phyloP scores from a whole-genome alignment of 2,113 vertebrate species.

The Gymnocephalus cernua region DNA sequence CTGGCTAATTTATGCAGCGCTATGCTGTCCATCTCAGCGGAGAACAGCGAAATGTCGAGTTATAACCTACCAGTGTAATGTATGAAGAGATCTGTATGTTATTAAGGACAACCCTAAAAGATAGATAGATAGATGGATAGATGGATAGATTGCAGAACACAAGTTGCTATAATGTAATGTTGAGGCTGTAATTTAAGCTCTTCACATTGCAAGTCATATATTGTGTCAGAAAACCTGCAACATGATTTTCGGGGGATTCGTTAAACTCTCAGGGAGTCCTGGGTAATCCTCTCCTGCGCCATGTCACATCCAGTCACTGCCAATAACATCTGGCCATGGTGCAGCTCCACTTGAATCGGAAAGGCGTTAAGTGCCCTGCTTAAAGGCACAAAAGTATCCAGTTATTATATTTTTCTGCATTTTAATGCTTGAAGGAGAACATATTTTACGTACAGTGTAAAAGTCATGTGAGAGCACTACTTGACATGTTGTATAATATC shows the following conservation, averaged over 20 bases:
- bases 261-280: slow-evolving; percentile 46
- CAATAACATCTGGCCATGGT: slow-evolving; percentile 35
- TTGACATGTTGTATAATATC: too few relatives aligned
- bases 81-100: too few relatives aligned
- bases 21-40: too few relatives aligned
- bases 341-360: neutral
- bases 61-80: too few relatives aligned
- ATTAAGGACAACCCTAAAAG: too few relatives aligned
- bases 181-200: slow-evolving; percentile 16
- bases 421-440: neutral
- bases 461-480: too few relatives aligned
- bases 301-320: slow-evolving; percentile 27
- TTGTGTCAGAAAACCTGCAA: slow-evolving; percentile 23
- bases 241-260: slow-evolving; percentile 30
- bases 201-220: neutral
- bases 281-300: slow-evolving; percentile 35
- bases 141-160: slow-evolving; percentile 26
- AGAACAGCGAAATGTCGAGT: too few relatives aligned
- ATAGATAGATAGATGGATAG: slow-evolving; percentile 37
- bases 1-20: too few relatives aligned
- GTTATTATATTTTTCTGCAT: neutral
- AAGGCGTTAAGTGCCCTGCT: neutral
- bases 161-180: slow-evolving; percentile 21
- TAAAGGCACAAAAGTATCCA: slow-evolving; percentile 6
- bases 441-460: too few relatives aligned